A percentile compares a stretch with the other conserved stretches of the same genome.
These are phyloP conservation scores for Podiceps cristatus DNA, from an alignment of 2,113 vertebrate species.

Conservation along the genomic window DNA sequence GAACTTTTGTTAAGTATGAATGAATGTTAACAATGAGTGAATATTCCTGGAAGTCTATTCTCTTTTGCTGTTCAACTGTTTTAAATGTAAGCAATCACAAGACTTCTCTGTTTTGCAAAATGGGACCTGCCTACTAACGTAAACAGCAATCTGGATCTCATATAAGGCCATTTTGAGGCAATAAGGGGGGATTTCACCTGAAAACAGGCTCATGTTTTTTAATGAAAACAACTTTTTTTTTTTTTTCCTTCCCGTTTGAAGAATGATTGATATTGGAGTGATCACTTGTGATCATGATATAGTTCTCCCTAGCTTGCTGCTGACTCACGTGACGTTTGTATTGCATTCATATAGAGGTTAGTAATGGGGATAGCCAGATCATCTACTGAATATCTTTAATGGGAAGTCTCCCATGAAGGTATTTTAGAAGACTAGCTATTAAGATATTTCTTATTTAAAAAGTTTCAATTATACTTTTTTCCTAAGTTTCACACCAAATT, in stretches of 20 bases:
- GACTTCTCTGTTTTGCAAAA: not conserved
- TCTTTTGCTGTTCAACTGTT: not conserved
- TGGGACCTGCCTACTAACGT: not conserved
- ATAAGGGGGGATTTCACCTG: not conserved
- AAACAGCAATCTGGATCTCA: not conserved
- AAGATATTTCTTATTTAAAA: not conserved
- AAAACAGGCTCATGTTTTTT: slow-evolving; percentile 3
- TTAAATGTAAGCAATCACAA: not conserved
- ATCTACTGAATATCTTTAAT: not conserved
- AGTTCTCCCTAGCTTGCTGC: not conserved
- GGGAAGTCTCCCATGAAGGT: not conserved
- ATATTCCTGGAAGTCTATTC: not conserved
- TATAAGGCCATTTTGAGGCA: not conserved
- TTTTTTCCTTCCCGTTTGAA: not conserved
- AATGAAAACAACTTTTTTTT: not conserved
- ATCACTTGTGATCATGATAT: not conserved
- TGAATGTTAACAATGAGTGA: not conserved
- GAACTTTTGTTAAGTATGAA: not conserved
- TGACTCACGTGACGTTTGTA: not conserved
- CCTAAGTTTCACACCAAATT: not conserved
- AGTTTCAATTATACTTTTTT: not conserved
- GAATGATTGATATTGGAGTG: not conserved
- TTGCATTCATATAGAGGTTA: not conserved
- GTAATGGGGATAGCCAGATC: not conserved
- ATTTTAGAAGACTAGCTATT: not conserved